A percentile compares a stretch with the other conserved stretches of the same genome.
phyloP scores from a whole-genome alignment of 2,113 vertebrate species.

The Chamaea fasciata region DNA sequence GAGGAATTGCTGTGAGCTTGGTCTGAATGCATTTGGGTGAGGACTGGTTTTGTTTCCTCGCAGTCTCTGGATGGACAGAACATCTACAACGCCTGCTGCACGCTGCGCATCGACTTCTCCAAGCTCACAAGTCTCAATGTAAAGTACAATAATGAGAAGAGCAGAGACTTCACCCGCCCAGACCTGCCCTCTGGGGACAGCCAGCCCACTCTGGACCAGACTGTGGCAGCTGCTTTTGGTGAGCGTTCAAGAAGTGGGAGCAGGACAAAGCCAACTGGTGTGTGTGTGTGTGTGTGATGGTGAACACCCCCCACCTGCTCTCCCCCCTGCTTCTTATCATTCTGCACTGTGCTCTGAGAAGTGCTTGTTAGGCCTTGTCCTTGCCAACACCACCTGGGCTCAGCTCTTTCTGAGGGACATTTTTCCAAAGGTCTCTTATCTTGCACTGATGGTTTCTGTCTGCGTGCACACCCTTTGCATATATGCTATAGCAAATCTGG shows the following conservation, averaged over 20 bases:
- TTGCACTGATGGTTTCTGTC: background rate
- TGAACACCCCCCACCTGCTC: background rate
- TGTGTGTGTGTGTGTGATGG: background rate
- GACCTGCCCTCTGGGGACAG: conserved; percentile 91
- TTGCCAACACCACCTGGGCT: background rate
- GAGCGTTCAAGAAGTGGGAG: conserved; percentile 12
- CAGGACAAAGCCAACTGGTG: background rate
- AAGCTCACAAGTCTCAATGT: conserved; percentile 94
- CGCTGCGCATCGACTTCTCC: conserved; percentile 91
- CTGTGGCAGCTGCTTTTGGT: conserved; percentile 89
- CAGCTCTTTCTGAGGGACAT: background rate
- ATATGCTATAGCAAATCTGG: background rate
- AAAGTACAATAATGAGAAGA: conserved; percentile 97
- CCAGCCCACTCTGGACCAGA: conserved; percentile 87
- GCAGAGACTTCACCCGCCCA: conserved; percentile 90
- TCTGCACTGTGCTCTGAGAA: background rate
- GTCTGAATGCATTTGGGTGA: background rate
- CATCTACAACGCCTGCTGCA: conserved; percentile 96
- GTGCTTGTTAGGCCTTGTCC: background rate
- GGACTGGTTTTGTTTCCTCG: background rate
- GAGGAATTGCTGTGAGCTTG: background rate
- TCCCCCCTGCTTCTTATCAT: background rate
- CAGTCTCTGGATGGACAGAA: conserved; percentile 96
- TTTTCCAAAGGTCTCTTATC: background rate
- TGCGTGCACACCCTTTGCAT: background rate